phyloP scores from a whole-genome alignment of 2,797 vertebrate genomes.

The Chromis chromis region DNA sequence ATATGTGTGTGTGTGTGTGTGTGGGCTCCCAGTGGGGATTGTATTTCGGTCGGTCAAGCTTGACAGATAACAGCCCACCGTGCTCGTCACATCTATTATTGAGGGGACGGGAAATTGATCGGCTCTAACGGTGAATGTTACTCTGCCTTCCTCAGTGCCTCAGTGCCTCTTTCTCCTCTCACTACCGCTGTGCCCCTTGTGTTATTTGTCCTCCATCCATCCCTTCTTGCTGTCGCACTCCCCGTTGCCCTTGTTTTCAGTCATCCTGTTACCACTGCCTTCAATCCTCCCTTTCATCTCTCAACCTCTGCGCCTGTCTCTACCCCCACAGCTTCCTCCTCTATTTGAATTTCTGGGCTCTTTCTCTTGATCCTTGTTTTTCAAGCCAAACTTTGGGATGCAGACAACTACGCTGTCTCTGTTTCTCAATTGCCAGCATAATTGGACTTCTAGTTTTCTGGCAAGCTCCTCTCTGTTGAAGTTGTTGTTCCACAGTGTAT shows the following conservation, averaged over 20 bases:
- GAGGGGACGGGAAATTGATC: slow-evolving; percentile 81
- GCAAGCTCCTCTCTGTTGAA: slow-evolving; percentile 58
- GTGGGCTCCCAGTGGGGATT: slow-evolving; percentile 68
- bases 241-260: slow-evolving; percentile 46
- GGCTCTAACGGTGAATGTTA: slow-evolving; percentile 68
- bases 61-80: slow-evolving; percentile 77
- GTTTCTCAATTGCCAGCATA: slow-evolving; percentile 39
- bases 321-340: background rate
- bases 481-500: slow-evolving; percentile 63
- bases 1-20: slow-evolving; percentile 3
- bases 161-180: slow-evolving; percentile 43
- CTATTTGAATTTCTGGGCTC: background rate
- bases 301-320: background rate
- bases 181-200: slow-evolving; percentile 22
- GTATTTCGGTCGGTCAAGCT: slow-evolving; percentile 74
- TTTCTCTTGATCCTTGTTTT: slow-evolving; percentile 4
- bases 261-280: slow-evolving; percentile 37
- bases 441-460: slow-evolving; percentile 60
- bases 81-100: slow-evolving; percentile 84
- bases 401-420: slow-evolving; percentile 17
- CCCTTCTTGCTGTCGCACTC: slow-evolving; percentile 17
- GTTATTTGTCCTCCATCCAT: slow-evolving; percentile 45
- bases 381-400: slow-evolving; percentile 15
- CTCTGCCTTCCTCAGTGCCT: slow-evolving; percentile 46
- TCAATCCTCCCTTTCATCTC: slow-evolving; percentile 25